phyloP scores from a whole-genome alignment of 2,797 vertebrate genomes.

The Glyptemys insculpta region DNA sequence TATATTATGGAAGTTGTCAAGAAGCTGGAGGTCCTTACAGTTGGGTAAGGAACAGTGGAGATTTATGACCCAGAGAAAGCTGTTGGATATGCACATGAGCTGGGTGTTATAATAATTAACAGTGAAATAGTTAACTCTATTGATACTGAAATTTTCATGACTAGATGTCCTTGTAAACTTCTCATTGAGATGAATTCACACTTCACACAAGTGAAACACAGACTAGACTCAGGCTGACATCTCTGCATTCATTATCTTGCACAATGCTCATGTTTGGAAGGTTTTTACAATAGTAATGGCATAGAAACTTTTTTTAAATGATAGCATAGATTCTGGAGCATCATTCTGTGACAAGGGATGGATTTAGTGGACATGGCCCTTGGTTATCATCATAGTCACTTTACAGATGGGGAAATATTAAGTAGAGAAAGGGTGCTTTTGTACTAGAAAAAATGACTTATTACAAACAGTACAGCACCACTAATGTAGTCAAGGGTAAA shows the following conservation, averaged over 20 bases:
- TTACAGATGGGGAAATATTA: background rate
- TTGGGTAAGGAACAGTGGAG: fast-evolving
- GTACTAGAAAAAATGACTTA: background rate
- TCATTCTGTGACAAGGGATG: background rate
- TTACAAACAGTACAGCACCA: background rate
- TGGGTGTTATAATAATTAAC: background rate
- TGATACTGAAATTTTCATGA: background rate
- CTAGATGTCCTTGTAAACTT: background rate
- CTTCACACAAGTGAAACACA: background rate
- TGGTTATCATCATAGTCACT: background rate
- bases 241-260: background rate
- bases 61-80: background rate
- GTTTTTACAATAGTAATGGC: background rate
- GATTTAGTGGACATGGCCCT: background rate
- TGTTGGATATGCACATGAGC: background rate
- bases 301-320: constrained; percentile 1
- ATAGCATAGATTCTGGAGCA: background rate
- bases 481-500: background rate
- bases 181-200: background rate
- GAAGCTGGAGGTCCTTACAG: background rate
- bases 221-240: background rate
- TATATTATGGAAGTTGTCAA: background rate
- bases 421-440: background rate
- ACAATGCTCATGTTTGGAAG: background rate
- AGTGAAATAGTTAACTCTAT: background rate